Evolutionary conservation across 2,888 invertebrate species (phyloP).

Genomic region (Luperina testacea): DNA sequence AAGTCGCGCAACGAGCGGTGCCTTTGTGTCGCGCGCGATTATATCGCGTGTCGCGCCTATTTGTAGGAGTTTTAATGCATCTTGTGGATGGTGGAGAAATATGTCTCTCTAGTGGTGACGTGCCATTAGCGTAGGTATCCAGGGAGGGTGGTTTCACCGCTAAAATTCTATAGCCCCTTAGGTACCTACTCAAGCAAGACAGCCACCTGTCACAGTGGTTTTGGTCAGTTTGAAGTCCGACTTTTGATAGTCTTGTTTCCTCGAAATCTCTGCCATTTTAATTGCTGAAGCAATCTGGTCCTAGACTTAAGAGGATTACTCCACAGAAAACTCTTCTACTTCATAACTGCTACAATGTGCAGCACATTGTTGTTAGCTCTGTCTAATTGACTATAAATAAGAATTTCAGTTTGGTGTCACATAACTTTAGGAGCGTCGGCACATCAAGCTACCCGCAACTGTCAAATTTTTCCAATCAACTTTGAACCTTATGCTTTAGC

Average conservation of each 20-base stretch:
- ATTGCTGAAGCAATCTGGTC: too few species aligned
- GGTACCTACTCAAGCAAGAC: neutral
- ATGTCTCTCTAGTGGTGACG: neutral
- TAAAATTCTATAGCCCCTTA: neutral
- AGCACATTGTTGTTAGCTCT: neutral
- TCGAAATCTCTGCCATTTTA: too few species aligned
- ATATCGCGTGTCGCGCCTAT: too few species aligned
- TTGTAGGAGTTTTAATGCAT: neutral
- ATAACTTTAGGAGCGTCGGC: neutral
- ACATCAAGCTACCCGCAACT: too few species aligned
- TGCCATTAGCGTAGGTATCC: neutral
- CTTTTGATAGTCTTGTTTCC: neutral
- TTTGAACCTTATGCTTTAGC: too few species aligned
- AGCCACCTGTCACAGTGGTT: too few species aligned
- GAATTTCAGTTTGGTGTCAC: neutral
- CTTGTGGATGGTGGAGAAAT: neutral
- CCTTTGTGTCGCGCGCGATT: too few species aligned
- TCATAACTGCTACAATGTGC: neutral
- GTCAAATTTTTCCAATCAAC: too few species aligned
- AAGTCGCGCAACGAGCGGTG: too few species aligned
- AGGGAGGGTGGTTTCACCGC: neutral
- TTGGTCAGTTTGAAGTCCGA: too few species aligned
- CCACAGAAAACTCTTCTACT: neutral
- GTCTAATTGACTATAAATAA: too few species aligned
- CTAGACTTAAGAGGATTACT: too few species aligned